phyloP scores from a whole-genome alignment of 2,113 vertebrate genomes.

The Tetrao urogallus region DNA sequence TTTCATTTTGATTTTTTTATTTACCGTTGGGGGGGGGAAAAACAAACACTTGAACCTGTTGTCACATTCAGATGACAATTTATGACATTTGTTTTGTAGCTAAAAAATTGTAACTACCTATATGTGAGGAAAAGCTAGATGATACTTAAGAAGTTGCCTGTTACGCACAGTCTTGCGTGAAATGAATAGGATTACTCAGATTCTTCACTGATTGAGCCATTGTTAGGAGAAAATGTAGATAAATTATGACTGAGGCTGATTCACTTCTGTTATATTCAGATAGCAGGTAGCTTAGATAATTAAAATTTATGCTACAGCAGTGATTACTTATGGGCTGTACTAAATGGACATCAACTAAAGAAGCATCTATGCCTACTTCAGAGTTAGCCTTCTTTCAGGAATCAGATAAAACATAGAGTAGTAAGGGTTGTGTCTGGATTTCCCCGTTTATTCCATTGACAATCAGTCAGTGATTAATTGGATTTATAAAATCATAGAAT shows the following conservation, averaged over 20 bases:
- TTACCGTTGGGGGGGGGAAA: not conserved
- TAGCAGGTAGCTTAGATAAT: not conserved
- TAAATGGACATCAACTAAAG: not conserved
- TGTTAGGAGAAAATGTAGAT: not conserved
- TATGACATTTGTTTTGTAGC: not conserved
- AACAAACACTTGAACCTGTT: not conserved
- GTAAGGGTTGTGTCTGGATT: not conserved
- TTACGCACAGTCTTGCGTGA: not conserved
- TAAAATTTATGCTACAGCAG: not conserved
- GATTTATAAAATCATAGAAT: not conserved
- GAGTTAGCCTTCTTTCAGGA: not conserved
- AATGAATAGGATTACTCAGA: not conserved
- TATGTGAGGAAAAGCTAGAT: not conserved
- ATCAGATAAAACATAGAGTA: not conserved
- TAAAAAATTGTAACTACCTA: not conserved
- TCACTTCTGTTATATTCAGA: not conserved
- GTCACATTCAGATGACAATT: not conserved
- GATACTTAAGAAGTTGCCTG: not conserved
- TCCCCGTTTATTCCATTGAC: not conserved
- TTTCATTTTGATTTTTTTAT: not conserved
- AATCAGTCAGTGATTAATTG: not conserved
- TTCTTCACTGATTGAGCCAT: not conserved
- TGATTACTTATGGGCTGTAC: not conserved
- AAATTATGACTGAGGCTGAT: rapidly evolving
- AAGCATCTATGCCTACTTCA: not conserved